Conservation (phyloP, 2,797 vertebrate genomes). For the Valencia hispanica region DNA sequence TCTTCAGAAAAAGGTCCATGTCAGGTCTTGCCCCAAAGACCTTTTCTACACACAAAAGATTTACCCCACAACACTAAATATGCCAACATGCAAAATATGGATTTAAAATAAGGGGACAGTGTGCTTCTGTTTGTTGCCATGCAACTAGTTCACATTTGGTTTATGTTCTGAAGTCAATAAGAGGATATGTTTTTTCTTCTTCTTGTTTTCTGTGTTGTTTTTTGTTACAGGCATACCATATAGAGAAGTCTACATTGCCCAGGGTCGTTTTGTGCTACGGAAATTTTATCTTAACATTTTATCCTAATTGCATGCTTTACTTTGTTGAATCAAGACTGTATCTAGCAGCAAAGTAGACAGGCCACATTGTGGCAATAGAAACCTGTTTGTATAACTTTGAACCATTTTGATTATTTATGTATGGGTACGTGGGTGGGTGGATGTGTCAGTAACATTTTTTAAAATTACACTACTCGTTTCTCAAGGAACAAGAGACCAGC, state of each 20-base stretch:
- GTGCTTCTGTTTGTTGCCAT: not conserved
- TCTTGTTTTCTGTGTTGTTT: not conserved
- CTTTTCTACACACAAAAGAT: not conserved
- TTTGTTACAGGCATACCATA: not conserved
- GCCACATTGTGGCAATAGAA: not conserved
- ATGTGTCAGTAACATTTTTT: not conserved
- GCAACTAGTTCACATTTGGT: not conserved
- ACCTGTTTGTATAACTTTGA: not conserved
- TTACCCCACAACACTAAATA: not conserved
- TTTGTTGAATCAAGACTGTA: not conserved
- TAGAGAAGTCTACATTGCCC: not conserved
- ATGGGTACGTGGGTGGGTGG: not conserved
- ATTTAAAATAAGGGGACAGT: not conserved
- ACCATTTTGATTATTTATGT: not conserved
- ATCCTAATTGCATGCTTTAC: not conserved
- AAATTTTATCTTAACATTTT: not conserved
- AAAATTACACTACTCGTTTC: slow-evolving; percentile 2
- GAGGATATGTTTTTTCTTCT: slow-evolving; percentile 18
- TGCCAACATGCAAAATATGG: not conserved
- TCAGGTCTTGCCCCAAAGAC: not conserved
- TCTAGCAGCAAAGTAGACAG: not conserved
- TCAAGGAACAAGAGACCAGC: not conserved
- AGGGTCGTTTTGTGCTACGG: not conserved
- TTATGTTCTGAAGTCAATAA: slow-evolving; percentile 12
- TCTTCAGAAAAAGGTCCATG: not conserved